phyloP scores from a whole-genome alignment of 2,113 vertebrate genomes.

The Labrus mixtus region DNA sequence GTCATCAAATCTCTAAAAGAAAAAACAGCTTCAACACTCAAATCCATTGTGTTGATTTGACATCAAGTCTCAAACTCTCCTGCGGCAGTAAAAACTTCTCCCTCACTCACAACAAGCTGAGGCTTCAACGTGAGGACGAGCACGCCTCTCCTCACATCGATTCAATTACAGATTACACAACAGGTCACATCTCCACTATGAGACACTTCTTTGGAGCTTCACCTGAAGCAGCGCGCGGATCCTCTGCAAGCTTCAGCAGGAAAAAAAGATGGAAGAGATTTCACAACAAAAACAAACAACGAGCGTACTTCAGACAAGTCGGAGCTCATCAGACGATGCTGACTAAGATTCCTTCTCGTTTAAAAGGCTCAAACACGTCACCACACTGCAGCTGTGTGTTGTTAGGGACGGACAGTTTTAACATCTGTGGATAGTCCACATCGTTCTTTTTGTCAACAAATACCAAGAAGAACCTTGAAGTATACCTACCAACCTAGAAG shows the following conservation, averaged over 20 bases:
- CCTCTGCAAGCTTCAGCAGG: conserved; percentile 31
- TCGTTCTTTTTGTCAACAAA: too few relatives aligned
- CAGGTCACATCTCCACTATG: not conserved
- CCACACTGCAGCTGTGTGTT: too few relatives aligned
- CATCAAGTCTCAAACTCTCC: not conserved
- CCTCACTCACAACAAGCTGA: too few relatives aligned
- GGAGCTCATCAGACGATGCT: not conserved
- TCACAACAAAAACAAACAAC: not conserved
- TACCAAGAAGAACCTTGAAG: too few relatives aligned
- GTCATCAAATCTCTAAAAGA: too few relatives aligned
- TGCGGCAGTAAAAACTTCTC: not conserved
- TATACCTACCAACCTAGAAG: too few relatives aligned
- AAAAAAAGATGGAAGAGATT: not conserved
- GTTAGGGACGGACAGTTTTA: too few relatives aligned
- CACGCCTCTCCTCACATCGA: not conserved
- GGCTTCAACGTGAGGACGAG: not conserved
- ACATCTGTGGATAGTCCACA: too few relatives aligned
- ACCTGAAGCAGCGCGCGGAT: not conserved
- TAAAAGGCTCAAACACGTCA: too few relatives aligned
- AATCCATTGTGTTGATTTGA: too few relatives aligned
- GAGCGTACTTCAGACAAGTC: not conserved
- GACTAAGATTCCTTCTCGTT: too few relatives aligned
- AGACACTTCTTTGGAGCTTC: not conserved
- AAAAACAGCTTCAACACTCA: too few relatives aligned
- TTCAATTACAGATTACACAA: conserved; percentile 27